Evolutionary conservation across 1,140 invertebrate species (phyloP).

Genomic region (Melanaphis sacchari): DNA sequence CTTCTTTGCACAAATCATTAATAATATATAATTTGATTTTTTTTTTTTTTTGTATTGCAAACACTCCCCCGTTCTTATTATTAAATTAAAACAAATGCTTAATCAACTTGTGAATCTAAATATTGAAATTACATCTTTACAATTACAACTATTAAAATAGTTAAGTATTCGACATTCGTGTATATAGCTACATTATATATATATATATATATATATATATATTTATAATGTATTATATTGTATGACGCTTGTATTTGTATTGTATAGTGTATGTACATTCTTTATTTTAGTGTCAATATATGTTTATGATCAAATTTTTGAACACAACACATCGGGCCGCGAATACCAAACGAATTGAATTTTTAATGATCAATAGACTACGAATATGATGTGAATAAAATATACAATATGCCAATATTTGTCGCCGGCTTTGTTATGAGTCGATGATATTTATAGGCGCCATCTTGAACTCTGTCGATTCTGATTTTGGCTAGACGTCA

Average conservation of each 20-base stretch:
- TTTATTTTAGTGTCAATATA: neutral
- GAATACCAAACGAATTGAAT: neutral
- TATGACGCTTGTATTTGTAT: neutral
- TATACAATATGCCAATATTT: neutral
- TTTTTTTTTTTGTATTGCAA: neutral
- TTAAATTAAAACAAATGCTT: neutral
- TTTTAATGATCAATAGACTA: neutral
- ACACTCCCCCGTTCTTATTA: neutral
- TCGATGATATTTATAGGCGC: neutral
- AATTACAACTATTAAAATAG: neutral
- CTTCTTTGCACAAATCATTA: neutral
- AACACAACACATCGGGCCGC: neutral
- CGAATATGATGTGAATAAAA: neutral
- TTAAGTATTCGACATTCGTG: neutral
- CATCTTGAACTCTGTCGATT: neutral
- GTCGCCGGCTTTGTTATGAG: neutral
- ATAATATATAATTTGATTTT: neutral
- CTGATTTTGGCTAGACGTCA: slow-evolving; percentile 11
- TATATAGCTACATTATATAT: neutral
- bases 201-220: no score
- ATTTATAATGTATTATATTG: neutral
- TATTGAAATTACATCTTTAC: neutral
- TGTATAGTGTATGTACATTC: neutral
- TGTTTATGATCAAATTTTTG: neutral
- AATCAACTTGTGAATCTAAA: neutral